These are phyloP conservation scores for Allacma fusca DNA, from an alignment of 2,888 invertebrate genomes.

Conservation along the genomic window DNA sequence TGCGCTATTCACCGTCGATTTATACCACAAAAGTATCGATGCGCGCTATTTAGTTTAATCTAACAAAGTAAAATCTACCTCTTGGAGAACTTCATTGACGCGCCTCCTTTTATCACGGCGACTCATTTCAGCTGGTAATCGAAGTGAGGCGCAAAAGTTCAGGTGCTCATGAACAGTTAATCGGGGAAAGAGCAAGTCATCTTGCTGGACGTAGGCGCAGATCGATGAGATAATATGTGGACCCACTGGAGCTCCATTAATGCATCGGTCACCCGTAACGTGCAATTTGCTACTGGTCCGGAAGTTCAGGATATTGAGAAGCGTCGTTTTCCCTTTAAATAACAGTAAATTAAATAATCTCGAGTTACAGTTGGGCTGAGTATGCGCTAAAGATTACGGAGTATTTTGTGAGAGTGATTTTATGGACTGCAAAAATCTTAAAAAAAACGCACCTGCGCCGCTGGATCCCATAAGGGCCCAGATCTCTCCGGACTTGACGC, in stretches of 20 bases:
- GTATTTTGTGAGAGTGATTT: no score
- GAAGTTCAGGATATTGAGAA: slow-evolving; percentile 87
- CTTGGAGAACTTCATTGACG: slow-evolving; percentile 85
- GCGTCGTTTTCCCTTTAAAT: slow-evolving; percentile 82
- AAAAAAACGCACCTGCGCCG: not conserved
- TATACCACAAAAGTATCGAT: no score
- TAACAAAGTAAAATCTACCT: slow-evolving; percentile 63
- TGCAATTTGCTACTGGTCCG: slow-evolving; percentile 70
- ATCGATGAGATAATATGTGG: slow-evolving; percentile 76
- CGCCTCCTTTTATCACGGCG: slow-evolving; percentile 77
- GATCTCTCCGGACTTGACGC: not conserved
- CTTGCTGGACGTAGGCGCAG: slow-evolving; percentile 92
- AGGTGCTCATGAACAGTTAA: slow-evolving; percentile 64
- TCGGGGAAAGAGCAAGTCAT: slow-evolving; percentile 90
- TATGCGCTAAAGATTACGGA: no score
- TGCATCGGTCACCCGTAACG: slow-evolving; percentile 69
- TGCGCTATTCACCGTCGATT: no score
- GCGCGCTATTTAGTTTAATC: no score
- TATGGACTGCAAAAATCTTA: no score
- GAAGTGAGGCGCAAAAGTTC: slow-evolving; percentile 85
- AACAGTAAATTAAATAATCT: no score
- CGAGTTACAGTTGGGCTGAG: no score
- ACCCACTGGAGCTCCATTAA: slow-evolving; percentile 79
- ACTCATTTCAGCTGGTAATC: slow-evolving; percentile 81
- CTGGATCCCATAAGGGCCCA: not conserved